A percentile compares a stretch with the other conserved stretches of the same genome.
phyloP scores from a whole-genome alignment of 2,113 vertebrate species.

The Calyptommatus sinebrachiatus region DNA sequence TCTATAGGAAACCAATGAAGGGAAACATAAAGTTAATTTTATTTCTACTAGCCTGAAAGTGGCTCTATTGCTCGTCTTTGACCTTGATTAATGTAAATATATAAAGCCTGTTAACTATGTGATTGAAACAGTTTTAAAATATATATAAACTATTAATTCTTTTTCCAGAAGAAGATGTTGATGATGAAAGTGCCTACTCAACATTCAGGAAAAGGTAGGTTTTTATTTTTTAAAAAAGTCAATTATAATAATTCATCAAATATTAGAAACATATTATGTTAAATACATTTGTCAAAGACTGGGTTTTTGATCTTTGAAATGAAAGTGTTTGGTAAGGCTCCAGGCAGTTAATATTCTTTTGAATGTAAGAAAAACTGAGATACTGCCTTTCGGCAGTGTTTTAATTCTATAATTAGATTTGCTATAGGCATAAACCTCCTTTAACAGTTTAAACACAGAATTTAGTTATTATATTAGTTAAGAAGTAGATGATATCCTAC shows the following conservation, averaged over 20 bases:
- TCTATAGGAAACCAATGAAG: conserved; percentile 40
- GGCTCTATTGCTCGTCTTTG: conserved; percentile 52
- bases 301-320: conserved; percentile 27
- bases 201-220: conserved; percentile 65
- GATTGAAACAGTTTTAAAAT: conserved; percentile 38
- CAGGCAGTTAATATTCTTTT: conserved; percentile 25
- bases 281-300: conserved; percentile 8
- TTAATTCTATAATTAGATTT: conserved; percentile 30
- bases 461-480: conserved; percentile 36
- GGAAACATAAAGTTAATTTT: conserved; percentile 54
- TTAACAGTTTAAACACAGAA: conserved; percentile 10
- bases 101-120: conserved; percentile 33
- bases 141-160: conserved; percentile 53
- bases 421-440: conserved; percentile 12
- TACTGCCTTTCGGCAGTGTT: conserved; percentile 19
- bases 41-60: conserved; percentile 41
- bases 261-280: conserved; percentile 31
- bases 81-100: conserved; percentile 65
- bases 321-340: conserved; percentile 26
- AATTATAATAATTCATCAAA: conserved; percentile 39
- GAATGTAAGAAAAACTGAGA: conserved; percentile 10
- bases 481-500: conserved; percentile 4
- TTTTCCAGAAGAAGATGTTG: conserved; percentile 40
- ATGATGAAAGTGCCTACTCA: conserved; percentile 56
- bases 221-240: conserved; percentile 16